Evolutionary conservation across 1,140 invertebrate genomes (phyloP), one percentile per base, ranked within the genome.

Genomic region (Papilio polyxenes): DNA sequence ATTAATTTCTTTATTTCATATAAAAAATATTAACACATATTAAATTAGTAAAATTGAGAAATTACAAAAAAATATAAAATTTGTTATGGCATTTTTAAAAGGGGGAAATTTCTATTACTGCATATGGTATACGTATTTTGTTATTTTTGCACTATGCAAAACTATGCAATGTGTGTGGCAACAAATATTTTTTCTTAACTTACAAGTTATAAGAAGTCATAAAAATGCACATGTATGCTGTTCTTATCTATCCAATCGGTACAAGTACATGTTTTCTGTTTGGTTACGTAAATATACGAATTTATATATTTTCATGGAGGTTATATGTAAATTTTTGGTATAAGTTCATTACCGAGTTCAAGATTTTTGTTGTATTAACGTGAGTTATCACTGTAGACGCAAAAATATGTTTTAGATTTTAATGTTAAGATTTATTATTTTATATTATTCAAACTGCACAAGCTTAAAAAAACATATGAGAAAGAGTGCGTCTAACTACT

Each of bases 281-380:
- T 72, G 3, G 53, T 72, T 72, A 37, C 65, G 65, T 72, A 72
- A 72, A 72, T 15, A 2, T 72, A 17, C 53, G 62, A 72, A 31
- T 31, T 31, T 11, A 9, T 9, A 20, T 62, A 23, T 23, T 9
- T 65, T 65, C 13, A 65, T 65, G 20, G 62, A 31, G 65, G 31
- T 6, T 72, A 69, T 37, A 69, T 69, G 65, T 31, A 13, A 69
- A 69, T 69, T 69, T 23, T 62, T 13, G 3, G 37, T 69, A 59
- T n/a, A 37, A 31, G 65, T 69, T 69, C 65, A 69, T 69, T 69
- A 69, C 65, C 65, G 11, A 69, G 31, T 37, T 69, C 65, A 31
- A 69, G 13, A 13, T 37, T 37, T 51, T 59, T 59, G 56, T 59
- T 59, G 17, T 31, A 31, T 31, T 31, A 31, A 7, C 56, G 17